Evolutionary conservation across 92 coral and sea anemone genomes (phyloP), one percentile per base, ranked within the genome.

Genomic region (Siderastrea siderea): DNA sequence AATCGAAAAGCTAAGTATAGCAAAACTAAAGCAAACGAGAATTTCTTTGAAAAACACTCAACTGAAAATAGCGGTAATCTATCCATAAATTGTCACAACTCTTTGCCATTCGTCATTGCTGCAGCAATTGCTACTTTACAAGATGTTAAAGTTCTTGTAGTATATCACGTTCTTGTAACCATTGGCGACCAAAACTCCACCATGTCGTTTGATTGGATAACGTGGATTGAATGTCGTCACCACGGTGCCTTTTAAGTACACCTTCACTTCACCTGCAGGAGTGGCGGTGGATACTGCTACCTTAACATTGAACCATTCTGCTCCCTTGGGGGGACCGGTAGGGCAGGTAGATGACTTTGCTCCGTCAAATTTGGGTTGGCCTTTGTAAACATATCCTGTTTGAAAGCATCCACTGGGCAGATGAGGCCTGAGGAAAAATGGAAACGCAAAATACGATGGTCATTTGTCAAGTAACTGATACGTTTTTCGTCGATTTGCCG

Each of bases 121-220:
- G 62, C 14, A 61, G 66, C n/a, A 16, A 61, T 6, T 14, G 17
- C 19, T n/a, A 61, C 66, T 61, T 61, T 44, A 26, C 50, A 44
- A 71, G 8, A 72, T 14, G 8, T 57, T 74, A 44, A 77, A 86
- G 7, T 87, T 65, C 57, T 61, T 90, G 68, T 75, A 93, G 72
- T 88, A 66, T 49, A 79, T 74, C 61, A 88, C 80, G 79, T 93
- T 93, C 12, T 57, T 78, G 92, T 93, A 93, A n/a, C 96, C 96
- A 83, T 93, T 93, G 19, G 94, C 96, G 47, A 93, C 93, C 55
- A 90, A 14, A 8, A 93, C 88, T 16, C 96, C 96, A 5, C 96
- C 96, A 15, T 60, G 93, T 2, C 86, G 86, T 62, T 47, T 68
- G 38, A 80, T 50, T 2, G 82, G 68, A 57, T 26, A 26, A 26